These are phyloP conservation scores for Apoda limacodes DNA, from an alignment of 2,888 invertebrate genomes.

Conservation along the genomic window DNA sequence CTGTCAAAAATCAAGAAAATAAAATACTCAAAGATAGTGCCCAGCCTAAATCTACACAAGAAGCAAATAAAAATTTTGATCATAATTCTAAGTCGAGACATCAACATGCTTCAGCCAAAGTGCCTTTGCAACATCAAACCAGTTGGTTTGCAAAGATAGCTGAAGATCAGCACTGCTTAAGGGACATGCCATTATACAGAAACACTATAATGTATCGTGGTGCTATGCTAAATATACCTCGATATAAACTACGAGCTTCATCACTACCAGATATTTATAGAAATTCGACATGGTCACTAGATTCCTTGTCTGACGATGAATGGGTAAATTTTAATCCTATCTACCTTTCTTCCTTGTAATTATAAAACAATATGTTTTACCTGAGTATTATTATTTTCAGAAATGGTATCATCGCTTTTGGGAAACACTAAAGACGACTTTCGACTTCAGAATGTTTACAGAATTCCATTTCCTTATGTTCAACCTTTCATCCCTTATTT, in stretches of 20 bases:
- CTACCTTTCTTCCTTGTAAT: slow-evolving; percentile 1
- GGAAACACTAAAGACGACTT: slow-evolving; percentile 74
- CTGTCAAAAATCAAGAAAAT: not conserved
- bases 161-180: slow-evolving; percentile 74
- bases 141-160: not conserved
- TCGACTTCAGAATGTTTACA: slow-evolving; percentile 84
- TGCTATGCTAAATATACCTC: slow-evolving; percentile 84
- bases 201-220: slow-evolving; percentile 88
- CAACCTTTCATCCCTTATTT: slow-evolving; percentile 85
- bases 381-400: slow-evolving; percentile 50
- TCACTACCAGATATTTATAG: slow-evolving; percentile 92
- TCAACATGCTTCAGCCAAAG: not conserved
- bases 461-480: slow-evolving; percentile 85
- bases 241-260: slow-evolving; percentile 83
- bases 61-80: not conserved
- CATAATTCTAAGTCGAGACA: not conserved
- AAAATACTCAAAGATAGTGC: not conserved
- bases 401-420: slow-evolving; percentile 79
- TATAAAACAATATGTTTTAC: slow-evolving; percentile 5
- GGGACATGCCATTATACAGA: slow-evolving; percentile 77
- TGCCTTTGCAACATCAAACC: not conserved
- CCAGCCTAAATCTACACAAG: not conserved
- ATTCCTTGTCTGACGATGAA: slow-evolving; percentile 70
- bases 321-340: slow-evolving; percentile 65
- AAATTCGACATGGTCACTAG: slow-evolving; percentile 83